These are phyloP conservation scores for Astropecten irregularis DNA, from an alignment of 53 echinoderm and acorn worm species.

Conservation along the genomic window DNA sequence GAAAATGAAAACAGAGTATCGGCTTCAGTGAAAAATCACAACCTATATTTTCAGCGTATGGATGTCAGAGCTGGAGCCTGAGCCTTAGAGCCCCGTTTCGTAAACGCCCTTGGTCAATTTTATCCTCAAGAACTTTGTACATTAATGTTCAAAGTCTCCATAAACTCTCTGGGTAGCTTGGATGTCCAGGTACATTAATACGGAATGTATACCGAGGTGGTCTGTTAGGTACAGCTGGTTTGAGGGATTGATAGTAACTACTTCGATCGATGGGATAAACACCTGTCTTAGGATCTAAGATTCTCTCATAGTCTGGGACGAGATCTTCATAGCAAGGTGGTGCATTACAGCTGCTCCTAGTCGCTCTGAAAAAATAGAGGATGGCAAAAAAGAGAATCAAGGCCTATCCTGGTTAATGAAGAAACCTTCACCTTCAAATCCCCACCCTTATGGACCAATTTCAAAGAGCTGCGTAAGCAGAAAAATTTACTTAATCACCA, in stretches of 20 bases:
- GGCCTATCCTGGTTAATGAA: no score
- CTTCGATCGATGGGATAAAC: neutral
- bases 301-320: constrained; percentile 32
- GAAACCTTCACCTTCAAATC: no score
- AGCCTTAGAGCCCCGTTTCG: no score
- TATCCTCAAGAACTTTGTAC: no score
- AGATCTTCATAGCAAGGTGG: constrained; percentile 35
- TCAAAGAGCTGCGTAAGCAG: no score
- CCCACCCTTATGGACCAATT: no score
- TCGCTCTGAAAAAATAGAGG: neutral
- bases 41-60: no score
- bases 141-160: neutral
- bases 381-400: neutral
- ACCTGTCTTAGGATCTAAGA: constrained; percentile 30
- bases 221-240: neutral
- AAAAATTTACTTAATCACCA: no score
- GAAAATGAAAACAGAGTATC: no score
- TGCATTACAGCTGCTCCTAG: neutral
- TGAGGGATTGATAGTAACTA: constrained; percentile 27
- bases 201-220: constrained; percentile 22
- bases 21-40: no score
- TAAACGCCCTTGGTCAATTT: no score
- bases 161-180: constrained; percentile 10
- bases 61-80: no score
- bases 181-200: constrained; percentile 31